Conservation (phyloP, 1,140 invertebrate genomes). For the Pectinophora gossypiella region DNA sequence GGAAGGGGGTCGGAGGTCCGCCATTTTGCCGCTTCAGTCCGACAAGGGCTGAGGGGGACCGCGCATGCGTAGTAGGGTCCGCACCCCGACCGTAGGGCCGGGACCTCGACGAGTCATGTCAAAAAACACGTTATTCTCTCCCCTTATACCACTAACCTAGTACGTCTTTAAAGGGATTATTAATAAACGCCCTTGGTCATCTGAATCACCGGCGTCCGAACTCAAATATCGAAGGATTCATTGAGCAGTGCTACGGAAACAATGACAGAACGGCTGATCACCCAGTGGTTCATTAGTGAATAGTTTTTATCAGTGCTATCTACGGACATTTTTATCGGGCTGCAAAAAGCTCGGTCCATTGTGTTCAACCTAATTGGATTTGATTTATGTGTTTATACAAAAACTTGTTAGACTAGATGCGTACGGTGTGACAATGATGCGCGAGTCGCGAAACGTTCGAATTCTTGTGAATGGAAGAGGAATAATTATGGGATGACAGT, state of each 20-base stretch:
- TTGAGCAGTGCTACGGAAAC: conserved; percentile 18
- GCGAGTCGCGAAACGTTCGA: not conserved
- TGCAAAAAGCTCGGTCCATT: not conserved
- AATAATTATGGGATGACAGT: conserved; percentile 70
- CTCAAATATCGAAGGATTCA: conserved; percentile 1
- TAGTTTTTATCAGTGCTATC: conserved; percentile 20
- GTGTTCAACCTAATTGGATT: not conserved
- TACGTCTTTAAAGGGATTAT: conserved; percentile 41
- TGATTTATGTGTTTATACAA: not conserved
- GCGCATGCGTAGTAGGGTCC: conserved; percentile 59
- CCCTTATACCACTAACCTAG: conserved; percentile 68
- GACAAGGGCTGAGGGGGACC: conserved; percentile 57
- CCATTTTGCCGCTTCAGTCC: conserved; percentile 65
- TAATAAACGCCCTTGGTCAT: conserved; percentile 38
- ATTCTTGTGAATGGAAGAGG: not conserved
- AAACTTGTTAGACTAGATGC: not conserved
- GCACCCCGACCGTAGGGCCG: conserved; percentile 60
- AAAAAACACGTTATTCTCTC: conserved; percentile 72
- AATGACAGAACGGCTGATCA: conserved; percentile 58
- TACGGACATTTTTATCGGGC: not conserved
- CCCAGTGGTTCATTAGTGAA: conserved; percentile 28
- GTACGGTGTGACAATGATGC: not conserved
- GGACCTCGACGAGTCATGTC: conserved; percentile 65
- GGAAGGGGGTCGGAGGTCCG: conserved; percentile 63
- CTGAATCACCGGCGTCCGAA: conserved; percentile 6